Evolutionary conservation across 1,140 invertebrate genomes (phyloP), one percentile per base, ranked within the genome.

Genomic region (Drosophila neocordata): DNA sequence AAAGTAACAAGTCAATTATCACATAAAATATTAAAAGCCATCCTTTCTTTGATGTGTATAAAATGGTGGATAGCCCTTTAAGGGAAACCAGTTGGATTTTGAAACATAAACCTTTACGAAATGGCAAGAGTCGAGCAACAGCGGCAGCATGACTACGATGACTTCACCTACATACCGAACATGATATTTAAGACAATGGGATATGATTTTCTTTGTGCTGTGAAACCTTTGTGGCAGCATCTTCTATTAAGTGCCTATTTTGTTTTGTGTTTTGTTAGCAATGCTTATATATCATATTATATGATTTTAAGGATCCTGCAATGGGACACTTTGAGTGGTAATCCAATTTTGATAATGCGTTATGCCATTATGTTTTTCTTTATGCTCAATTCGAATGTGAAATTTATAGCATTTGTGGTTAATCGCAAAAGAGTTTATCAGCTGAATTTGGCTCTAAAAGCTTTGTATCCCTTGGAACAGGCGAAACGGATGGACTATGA

Each of bases 141-240:
- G 55, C 3, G n/a, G 34, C 31, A 65, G n/a, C 34, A 65, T 20
- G 63, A 31, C 7, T 83, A 66, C 52, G 65, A 74, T 44, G 83
- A 82, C 31, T 87, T 79, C 52, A 70, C 65, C 5, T 73, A 59
- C 35, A 55, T 87, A 52, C 68, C 82, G n/a, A 69, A 53, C 20
- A 37, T 74, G 0, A 31, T 82, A 60, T 72, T 79, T 22, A 62
- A 63, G 41, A 53, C 74, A 1, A 22, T 85, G 31, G 77, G 82
- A 6, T 78, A 70, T 18, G 82, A 87, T 44, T 63, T 85, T 9
- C 63, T 85, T 34, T 44, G 63, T 18, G 61, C 51, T 6, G 44
- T 59, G 0, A 67, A 64, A 18, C 55, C 76, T 4, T 18, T 3
- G 0, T 85, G 77, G 73, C 48, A 62, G 38, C 35, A 41, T 1